Evolutionary conservation across 2,113 vertebrate species (phyloP), one percentile per base, ranked within the genome.

Genomic region (Calypte anna): DNA sequence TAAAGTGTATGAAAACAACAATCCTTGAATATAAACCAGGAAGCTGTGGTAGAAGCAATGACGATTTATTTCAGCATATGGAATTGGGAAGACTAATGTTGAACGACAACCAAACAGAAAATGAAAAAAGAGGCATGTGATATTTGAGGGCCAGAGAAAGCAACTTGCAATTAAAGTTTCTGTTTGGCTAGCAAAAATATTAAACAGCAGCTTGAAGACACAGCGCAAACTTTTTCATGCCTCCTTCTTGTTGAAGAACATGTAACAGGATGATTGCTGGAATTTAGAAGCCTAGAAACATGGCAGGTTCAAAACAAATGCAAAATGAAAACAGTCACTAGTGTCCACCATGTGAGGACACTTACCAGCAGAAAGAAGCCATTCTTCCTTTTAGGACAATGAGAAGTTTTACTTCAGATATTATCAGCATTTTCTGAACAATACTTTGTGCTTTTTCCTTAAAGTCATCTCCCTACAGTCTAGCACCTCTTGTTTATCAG

Each of bases 231-330:
- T 40, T 61, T 84, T 0, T 27, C 73, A 66, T 51, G 17, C 23
- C 18, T 78, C 30, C 23, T 67, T 70, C 48, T 70, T 63, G 3
- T 12, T 67, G 22, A 77, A 14, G 16, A 80, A 82, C 22, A 40
- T 5, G 4, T 31, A 58, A 82, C 0, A 0, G 28, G 36, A 30
- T 6, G 3, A 80, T 20, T 24, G 17, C 27, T 81, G 31, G 25
- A 82, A 90, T 55, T 38, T 16, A 81, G 53, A 72, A 79, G 30
- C 46, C 44, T 24, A 68, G 51, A 80, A 91, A 85, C 33, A 24
- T 33, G 53, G 4, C 12, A 68, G 40, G 55, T 36, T 81, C 53
- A 85, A 79, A 86, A 78, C 44, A 70, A 73, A 68, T 12, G 14
- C 69, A 72, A 66, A 64, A 75, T 9, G 12, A 9, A 70, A 73